Base-by-base conservation (phyloP, 2,797 vertebrate genomes). In the Myiotriccus ornatus region DNA sequence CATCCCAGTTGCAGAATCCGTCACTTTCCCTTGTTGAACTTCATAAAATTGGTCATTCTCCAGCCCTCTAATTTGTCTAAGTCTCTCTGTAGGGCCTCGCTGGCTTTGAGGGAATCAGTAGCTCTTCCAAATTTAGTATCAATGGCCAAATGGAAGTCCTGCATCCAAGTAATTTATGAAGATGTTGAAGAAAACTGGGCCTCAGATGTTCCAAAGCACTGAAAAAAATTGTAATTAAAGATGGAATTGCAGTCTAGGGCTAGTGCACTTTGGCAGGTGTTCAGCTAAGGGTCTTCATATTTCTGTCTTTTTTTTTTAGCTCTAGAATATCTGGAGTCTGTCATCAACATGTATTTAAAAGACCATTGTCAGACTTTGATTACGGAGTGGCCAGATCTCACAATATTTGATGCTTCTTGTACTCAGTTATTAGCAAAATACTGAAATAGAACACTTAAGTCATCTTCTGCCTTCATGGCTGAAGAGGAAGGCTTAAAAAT, bases 1-100 rank as follows among this genome's bases (percentile, higher is more conserved):
- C 1, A 0, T 47, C 14, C 12, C 41, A 15, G 17, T 2, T 20
- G 10, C 53, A 53, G 34, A 34, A 67, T 60, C 39, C 1, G 0
- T 12, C 21, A 2, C 7, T 62, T 53, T 62, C 10, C 10, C 27
- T n/a, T 75, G 23, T 49, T 82, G 20, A 60, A 35, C 41, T 68
- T 52, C 34, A 32, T 35, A 12, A 4, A 62, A 7, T 6, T 43
- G 19, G 23, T 76, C 15, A 41, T 53, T 23, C 8, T 35, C 13
- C 13, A 69, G 55, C 22, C 19, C 32, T 55, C 30, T 32, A 17
- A 49, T 43, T 68, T 68, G 23, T 7, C 39, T 32, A 19, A 14
- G 44, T 47, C 6, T 68, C 34, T 75, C 25, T 32, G 65, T 34
- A 60, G 46, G 34, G 8, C 12, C 7, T n/a, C 28, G 67, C 28